phyloP scores from a whole-genome alignment of 2,113 vertebrate genomes.

The Leptosomus discolor region DNA sequence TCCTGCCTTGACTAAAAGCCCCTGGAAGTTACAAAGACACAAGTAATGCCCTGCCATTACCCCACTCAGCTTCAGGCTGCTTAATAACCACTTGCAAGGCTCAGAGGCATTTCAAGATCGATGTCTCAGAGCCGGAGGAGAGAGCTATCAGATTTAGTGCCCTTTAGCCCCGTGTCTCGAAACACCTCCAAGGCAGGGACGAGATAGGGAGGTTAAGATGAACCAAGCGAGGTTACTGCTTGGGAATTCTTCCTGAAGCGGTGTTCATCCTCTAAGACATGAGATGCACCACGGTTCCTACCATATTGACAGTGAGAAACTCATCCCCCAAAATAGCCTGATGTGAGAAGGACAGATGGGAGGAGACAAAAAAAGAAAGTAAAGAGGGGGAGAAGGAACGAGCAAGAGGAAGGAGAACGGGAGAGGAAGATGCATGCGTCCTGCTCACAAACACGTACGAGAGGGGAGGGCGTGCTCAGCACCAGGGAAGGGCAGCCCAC shows the following conservation, averaged over 20 bases:
- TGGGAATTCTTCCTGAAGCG: background rate
- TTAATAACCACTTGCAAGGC: background rate
- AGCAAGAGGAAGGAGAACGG: background rate
- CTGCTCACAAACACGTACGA: background rate
- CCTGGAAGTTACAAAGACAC: background rate
- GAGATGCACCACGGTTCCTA: background rate
- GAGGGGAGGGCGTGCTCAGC: background rate
- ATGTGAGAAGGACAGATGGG: conserved; percentile 59
- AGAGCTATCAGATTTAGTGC: background rate
- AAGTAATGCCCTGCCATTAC: background rate
- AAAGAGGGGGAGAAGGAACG: conserved; percentile 14
- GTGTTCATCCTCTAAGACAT: background rate
- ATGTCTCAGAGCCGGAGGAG: background rate
- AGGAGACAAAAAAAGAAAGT: conserved; percentile 46
- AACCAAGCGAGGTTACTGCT: background rate
- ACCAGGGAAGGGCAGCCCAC: background rate
- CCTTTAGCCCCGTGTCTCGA: background rate
- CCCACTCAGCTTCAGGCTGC: background rate
- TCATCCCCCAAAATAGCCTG: conserved; percentile 28
- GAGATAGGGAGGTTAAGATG: background rate
- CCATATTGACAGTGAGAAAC: conserved; percentile 48
- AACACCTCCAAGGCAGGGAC: background rate
- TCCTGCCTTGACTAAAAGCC: background rate
- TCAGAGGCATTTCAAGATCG: too few relatives aligned
- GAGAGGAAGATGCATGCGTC: background rate